These are phyloP conservation scores for Vidua macroura DNA, from an alignment of 2,113 vertebrate genomes.

Conservation along the genomic window DNA sequence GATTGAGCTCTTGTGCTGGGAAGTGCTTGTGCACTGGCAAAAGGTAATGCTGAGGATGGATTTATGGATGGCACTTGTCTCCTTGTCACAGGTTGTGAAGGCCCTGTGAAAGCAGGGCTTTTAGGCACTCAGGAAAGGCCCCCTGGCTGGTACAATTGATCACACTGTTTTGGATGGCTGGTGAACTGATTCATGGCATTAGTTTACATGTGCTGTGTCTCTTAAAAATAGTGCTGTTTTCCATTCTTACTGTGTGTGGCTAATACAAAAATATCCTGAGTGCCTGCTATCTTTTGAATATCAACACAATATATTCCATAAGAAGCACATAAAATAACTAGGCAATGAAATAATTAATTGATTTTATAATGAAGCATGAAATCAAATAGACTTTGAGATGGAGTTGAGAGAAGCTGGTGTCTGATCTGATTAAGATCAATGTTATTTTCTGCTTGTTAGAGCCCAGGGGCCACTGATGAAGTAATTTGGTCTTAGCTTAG, in stretches of 20 bases:
- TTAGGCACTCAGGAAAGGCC: not conserved
- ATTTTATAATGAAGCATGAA: constrained; percentile 59
- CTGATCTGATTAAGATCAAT: constrained; percentile 60
- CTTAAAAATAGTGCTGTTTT: not conserved
- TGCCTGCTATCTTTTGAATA: not conserved
- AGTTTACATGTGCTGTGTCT: not conserved
- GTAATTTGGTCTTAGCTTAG: not conserved
- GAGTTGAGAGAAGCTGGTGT: constrained; percentile 30
- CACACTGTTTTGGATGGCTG: not conserved
- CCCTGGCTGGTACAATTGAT: not conserved
- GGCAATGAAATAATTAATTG: constrained; percentile 48
- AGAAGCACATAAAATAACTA: not conserved
- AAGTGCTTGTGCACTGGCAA: not conserved
- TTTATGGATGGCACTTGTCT: not conserved
- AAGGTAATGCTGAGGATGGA: not conserved
- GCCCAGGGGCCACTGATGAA: not conserved
- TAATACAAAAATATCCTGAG: not conserved
- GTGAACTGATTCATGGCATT: not conserved
- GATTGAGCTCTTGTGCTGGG: not conserved
- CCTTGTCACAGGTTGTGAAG: not conserved
- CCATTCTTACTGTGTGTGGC: not conserved
- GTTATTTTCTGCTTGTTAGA: not conserved
- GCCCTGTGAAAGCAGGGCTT: not conserved
- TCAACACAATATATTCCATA: not conserved
- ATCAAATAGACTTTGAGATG: constrained; percentile 27